Base-by-base conservation (phyloP, 2,797 vertebrate species). In the Typhlichthys subterraneus region DNA sequence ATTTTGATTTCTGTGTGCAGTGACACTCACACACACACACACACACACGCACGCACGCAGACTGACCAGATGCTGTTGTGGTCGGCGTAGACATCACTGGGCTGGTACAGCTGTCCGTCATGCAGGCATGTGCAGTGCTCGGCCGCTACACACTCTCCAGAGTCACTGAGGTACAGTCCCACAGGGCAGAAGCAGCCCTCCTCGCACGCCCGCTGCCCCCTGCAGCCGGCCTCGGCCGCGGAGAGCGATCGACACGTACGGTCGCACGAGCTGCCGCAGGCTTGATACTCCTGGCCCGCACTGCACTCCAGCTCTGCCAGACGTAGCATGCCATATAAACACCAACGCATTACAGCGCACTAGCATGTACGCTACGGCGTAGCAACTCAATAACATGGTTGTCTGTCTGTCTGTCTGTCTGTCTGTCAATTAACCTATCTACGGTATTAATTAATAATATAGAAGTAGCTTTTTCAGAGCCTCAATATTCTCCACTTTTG, bases 101-200 rank as follows among this genome's bases (percentile, higher is more conserved):
- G 96, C 84, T 98, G 94, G 86, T 96, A 99, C 76, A 98, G 90
- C 77, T 99, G 96, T 1, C 96, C 98, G 0, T 98, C 94, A 0
- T 96, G 94, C 74, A 96, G 92, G 69, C 98, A 99, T 46, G 94
- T 89, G 73, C 98, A 99, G 65, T 88, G 89, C 45, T 94, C 89
- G 46, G 90, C 93, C 0, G 90, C 88, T 59, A 99, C 94, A 0
- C 98, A 99, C 42, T 94, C 82, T 47, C 95, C 95, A 0, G 62
- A 80, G 55, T 95, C 90, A 0, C 94, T 95, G 55, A 93, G 87
- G 84, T 94, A 97, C 13, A 94, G 93, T 13, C 95, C 96, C 0
- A 67, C 62, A 0, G 95, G 94, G 52, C 97, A 99, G 78, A 94
- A 98, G 72, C 98, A 99, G 12, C 98, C 98, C 72, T 99, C 98